Evolutionary conservation across 2,888 invertebrate species (phyloP), one percentile per base, ranked within the genome.

Genomic region (Shargacucullia verbasci): DNA sequence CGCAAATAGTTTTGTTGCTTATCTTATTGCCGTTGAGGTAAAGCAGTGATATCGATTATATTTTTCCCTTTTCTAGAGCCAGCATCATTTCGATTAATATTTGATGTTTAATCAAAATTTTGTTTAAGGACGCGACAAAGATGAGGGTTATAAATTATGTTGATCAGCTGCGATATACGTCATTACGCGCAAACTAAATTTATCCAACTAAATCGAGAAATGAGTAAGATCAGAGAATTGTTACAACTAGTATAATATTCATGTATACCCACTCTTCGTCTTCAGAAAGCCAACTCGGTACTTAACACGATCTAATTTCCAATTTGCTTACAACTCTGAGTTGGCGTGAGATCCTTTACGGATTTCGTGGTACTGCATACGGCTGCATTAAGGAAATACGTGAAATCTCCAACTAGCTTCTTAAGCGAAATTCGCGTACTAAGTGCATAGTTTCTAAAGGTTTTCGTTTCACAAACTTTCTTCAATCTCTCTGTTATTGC

Each of bases 301-400:
- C 73, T 74, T 66, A 70, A 61, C 76, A 52, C 52, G 62, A 57
- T 66, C 63, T 73, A 76, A 76, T 70, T 63, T 74, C 52, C 64
- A 73, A 63, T 73, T 70, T 67, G 70, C 64, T 73, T 62, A 76
- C 62, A 70, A 66, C 44, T 70, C 56, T 13, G 44, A 62, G 61
- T 59, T 70, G 57, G 60, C 44, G 56, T 52, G 60, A 67, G 62
- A 76, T 73, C 62, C 73, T 70, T 60, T 56, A 43, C 68, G 54
- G 55, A 72, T 76, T 75, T 73, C 59, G 61, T 53, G 56, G 64
- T 70, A 70, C 62, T 66, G 73, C 64, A 57, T 60, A 65, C 64
- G 57, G 55, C 29, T 76, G 60, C 76, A 76, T 67, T 76, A 66
- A 58, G 76, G 55, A 63, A 66, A 74, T 70, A 56, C 61, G 56